A percentile compares a stretch with the other conserved stretches of the same genome.
phyloP scores from a whole-genome alignment of 2,113 vertebrate species.

The Sylvia atricapilla region DNA sequence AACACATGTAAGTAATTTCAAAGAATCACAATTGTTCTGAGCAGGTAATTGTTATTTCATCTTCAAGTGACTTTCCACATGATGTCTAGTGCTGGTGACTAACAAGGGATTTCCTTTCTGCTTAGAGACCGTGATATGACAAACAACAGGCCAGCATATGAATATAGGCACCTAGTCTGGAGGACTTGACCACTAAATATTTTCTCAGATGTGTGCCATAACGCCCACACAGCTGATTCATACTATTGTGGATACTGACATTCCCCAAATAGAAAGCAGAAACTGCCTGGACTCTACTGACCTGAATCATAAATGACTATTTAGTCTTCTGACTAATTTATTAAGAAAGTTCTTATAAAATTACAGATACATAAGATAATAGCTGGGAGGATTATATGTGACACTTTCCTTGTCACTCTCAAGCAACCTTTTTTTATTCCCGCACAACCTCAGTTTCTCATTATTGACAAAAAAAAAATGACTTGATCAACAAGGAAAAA shows the following conservation, averaged over 20 bases:
- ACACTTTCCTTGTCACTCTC: background rate
- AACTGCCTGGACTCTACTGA: background rate
- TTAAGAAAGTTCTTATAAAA: background rate
- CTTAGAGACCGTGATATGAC: background rate
- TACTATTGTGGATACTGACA: background rate
- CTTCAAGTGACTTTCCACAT: background rate
- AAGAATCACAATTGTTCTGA: background rate
- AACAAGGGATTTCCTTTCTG: background rate
- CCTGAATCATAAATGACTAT: background rate
- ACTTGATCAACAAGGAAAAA: background rate
- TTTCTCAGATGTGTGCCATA: background rate
- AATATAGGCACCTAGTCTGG: background rate
- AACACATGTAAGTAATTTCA: background rate
- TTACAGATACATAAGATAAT: background rate
- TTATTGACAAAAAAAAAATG: background rate
- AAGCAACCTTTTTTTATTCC: background rate
- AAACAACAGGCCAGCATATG: background rate
- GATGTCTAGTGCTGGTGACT: background rate
- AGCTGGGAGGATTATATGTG: background rate
- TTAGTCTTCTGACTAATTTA: background rate
- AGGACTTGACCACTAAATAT: background rate
- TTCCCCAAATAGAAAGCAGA: background rate
- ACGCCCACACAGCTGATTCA: background rate
- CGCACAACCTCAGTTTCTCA: background rate
- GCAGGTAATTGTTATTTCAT: background rate